Evolutionary conservation across 2,888 invertebrate species (phyloP).

Genomic region (Spisula solida): DNA sequence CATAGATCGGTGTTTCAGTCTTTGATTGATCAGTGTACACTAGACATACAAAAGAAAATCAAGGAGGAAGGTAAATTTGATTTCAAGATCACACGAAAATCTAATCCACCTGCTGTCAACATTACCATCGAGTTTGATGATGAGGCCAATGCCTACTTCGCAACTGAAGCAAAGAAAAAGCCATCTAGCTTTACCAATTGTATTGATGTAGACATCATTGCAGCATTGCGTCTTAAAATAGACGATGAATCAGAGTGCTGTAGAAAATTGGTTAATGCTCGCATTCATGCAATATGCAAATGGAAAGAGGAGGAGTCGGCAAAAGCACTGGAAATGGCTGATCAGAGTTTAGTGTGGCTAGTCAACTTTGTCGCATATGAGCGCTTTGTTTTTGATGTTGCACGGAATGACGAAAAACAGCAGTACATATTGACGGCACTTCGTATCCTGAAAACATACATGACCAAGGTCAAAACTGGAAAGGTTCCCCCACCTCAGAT

Average conservation of each 20-base stretch:
- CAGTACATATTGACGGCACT: constrained; percentile 71
- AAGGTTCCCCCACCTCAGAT: constrained; percentile 33
- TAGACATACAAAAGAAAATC: constrained; percentile 20
- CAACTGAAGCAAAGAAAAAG: not conserved
- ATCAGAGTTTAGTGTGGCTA: constrained; percentile 66
- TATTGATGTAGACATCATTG: constrained; percentile 72
- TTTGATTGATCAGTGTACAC: constrained; percentile 39
- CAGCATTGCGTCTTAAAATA: constrained; percentile 58
- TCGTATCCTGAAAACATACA: constrained; percentile 69
- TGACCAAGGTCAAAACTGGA: constrained; percentile 32
- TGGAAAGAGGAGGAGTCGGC: constrained; percentile 59
- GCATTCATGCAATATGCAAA: constrained; percentile 70
- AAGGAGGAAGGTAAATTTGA: not conserved
- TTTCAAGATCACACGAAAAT: constrained; percentile 41
- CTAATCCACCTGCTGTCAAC: constrained; percentile 64
- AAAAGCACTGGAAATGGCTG: constrained; percentile 7
- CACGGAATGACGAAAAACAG: constrained; percentile 47
- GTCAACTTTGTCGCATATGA: constrained; percentile 70
- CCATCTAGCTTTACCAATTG: not conserved
- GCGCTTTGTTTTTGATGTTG: constrained; percentile 69
- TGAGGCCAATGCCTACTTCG: constrained; percentile 14
- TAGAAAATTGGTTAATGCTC: not conserved
- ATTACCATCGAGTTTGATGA: constrained; percentile 36
- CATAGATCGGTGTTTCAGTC: constrained; percentile 53
- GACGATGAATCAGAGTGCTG: constrained; percentile 37